Base-by-base conservation (phyloP, 2,888 invertebrate species). In the Philereme transversata region DNA sequence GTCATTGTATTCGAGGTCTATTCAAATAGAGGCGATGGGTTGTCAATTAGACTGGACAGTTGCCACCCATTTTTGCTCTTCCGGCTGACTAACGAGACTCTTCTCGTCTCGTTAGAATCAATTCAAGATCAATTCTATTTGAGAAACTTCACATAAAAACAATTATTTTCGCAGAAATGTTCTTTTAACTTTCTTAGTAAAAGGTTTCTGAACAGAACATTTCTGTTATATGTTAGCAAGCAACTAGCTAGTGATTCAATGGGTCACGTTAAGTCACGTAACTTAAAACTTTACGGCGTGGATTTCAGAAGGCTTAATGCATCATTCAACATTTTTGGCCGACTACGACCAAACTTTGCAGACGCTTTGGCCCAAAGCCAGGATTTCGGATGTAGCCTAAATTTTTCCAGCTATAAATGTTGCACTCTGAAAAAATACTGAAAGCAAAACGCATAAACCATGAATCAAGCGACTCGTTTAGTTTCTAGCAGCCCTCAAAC, bases 1-100 rank as follows among this genome's bases (percentile, higher is more conserved):
- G 49, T 64, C 68, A 67, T 68, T 70, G 70, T 70, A 65, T 70
- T 65, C 66, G 60, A 70, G 65, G 53, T 50, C 52, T 57, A 62
- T 57, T 62, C 54, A 62, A 54, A 62, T 67, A 60, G 52, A 49
- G 43, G 60, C 56, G 51, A 62, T 43, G 33, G 49, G 51, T 59
- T 69, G 69, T 69, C 69, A 69, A 69, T 69, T 69, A 69, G 51
- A 53, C 52, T 54, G 47, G 60, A 57, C 62, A 56, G 59, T 50
- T 55, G 59, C 49, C 59, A 53, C 60, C 56, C 45, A 57, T 64
- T 64, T 57, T 60, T 57, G 51, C 56, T 53, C 57, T 66, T 67
- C 64, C 66, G 62, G 52, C 59, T 45, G 4, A 35, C 62, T 68
- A 70, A 66, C 70, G 64, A 70, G 67, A 48, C 48, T 61, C 52